phyloP scores from a whole-genome alignment of 1,140 invertebrate genomes.

The Drosophila pallidifrons region DNA sequence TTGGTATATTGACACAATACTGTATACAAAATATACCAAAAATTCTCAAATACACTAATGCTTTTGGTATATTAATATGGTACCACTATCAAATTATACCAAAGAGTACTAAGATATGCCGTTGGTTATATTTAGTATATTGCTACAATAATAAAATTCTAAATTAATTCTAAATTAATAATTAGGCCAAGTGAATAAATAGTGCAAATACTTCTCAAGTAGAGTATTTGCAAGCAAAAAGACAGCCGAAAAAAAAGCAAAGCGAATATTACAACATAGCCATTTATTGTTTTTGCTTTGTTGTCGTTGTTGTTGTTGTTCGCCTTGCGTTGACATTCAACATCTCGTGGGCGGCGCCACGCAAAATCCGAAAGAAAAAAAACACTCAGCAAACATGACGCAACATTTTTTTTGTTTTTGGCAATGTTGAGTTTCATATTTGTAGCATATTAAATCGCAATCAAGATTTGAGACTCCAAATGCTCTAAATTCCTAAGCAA shows the following conservation, averaged over 20 bases:
- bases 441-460: slow-evolving; percentile 1
- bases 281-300: background rate
- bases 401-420: slow-evolving; percentile 9
- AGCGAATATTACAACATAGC: background rate
- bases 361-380: background rate
- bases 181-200: too few relatives aligned
- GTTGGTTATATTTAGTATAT: too few relatives aligned
- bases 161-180: too few relatives aligned
- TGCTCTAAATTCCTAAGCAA: background rate
- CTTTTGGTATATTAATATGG: too few relatives aligned
- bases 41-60: too few relatives aligned
- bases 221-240: background rate
- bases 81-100: too few relatives aligned
- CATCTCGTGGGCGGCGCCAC: slow-evolving; percentile 12
- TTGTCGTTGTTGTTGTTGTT: slow-evolving; percentile 4
- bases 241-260: background rate
- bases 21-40: too few relatives aligned
- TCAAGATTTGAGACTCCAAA: background rate
- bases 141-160: too few relatives aligned
- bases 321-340: slow-evolving; percentile 21
- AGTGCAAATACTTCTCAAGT: too few relatives aligned
- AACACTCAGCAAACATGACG: slow-evolving; percentile 21
- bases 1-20: too few relatives aligned
- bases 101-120: too few relatives aligned
- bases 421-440: background rate